These are phyloP conservation scores for Heteropelma amictum DNA, from an alignment of 2,888 invertebrate genomes.

Conservation along the genomic window DNA sequence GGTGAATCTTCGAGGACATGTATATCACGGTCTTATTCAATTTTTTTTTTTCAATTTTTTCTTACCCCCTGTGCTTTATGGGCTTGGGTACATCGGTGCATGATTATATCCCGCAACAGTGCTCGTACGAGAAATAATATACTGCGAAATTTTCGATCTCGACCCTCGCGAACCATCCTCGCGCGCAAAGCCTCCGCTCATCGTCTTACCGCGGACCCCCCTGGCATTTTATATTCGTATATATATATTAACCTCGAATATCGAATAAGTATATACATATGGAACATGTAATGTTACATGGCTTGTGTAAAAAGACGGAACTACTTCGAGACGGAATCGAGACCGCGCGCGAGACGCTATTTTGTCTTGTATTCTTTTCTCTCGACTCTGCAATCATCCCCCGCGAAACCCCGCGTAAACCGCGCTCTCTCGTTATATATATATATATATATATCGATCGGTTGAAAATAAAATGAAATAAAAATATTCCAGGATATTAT, in stretches of 20 bases:
- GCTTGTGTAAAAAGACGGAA: no score
- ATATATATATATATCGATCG: neutral
- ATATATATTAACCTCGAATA: no score
- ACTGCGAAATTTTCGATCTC: constrained; percentile 29
- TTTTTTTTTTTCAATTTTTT: no score
- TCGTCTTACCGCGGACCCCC: neutral
- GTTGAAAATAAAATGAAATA: no score
- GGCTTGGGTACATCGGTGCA: constrained; percentile 20
- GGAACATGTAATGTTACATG: no score
- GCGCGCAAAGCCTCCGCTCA: constrained; percentile 6
- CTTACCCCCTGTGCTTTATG: constrained; percentile 15
- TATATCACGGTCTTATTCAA: constrained; percentile 32
- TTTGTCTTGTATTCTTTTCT: no score
- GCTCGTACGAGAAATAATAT: constrained; percentile 46
- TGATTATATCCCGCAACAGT: constrained; percentile 34
- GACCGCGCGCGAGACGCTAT: no score
- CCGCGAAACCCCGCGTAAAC: neutral
- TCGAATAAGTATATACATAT: no score
- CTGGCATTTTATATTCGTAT: neutral
- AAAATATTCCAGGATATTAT: no score
- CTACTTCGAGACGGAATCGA: no score
- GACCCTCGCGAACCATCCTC: constrained; percentile 33
- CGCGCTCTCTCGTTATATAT: neutral
- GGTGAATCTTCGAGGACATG: constrained; percentile 29
- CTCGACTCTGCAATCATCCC: constrained; percentile 25